Conservation (phyloP, 2,797 vertebrate species). For the Xiphophorus birchmanni region DNA sequence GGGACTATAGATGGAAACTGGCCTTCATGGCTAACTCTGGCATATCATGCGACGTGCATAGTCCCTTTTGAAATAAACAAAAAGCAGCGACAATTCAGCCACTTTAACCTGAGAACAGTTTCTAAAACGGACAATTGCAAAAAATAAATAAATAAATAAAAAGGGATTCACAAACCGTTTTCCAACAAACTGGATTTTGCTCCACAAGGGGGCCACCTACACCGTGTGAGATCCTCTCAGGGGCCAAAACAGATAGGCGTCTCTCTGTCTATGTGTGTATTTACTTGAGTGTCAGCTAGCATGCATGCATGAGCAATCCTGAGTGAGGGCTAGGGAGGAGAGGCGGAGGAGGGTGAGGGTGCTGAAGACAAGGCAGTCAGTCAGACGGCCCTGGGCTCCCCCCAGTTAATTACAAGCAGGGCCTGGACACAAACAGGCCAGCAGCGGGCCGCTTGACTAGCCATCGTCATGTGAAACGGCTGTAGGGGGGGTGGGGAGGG, state of each 20-base stretch:
- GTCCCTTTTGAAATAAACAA: too few relatives aligned
- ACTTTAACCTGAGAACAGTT: not conserved
- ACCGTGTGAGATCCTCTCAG: conserved; percentile 61
- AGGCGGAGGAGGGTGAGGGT: conserved; percentile 32
- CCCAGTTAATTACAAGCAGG: conserved; percentile 78
- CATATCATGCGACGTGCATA: too few relatives aligned
- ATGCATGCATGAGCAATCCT: conserved; percentile 75
- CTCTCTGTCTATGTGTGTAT: conserved; percentile 54
- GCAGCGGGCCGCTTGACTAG: conserved; percentile 49
- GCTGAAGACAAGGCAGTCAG: conserved; percentile 72
- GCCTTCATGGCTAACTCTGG: too few relatives aligned
- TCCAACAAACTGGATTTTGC: conserved; percentile 23
- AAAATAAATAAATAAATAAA: not conserved
- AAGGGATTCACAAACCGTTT: not conserved
- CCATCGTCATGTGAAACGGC: conserved; percentile 73
- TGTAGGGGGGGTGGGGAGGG: conserved; percentile 56
- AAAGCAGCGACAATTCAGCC: not conserved
- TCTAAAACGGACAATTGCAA: not conserved
- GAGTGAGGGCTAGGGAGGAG: conserved; percentile 38
- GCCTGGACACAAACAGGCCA: conserved; percentile 68
- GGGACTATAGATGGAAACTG: too few relatives aligned
- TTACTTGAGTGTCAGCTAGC: conserved; percentile 59
- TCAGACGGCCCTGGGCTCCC: conserved; percentile 70
- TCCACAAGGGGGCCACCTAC: conserved; percentile 79
- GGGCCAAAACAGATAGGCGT: conserved; percentile 60